Conservation (phyloP, 2,113 vertebrate species). For the Sitta europaea region DNA sequence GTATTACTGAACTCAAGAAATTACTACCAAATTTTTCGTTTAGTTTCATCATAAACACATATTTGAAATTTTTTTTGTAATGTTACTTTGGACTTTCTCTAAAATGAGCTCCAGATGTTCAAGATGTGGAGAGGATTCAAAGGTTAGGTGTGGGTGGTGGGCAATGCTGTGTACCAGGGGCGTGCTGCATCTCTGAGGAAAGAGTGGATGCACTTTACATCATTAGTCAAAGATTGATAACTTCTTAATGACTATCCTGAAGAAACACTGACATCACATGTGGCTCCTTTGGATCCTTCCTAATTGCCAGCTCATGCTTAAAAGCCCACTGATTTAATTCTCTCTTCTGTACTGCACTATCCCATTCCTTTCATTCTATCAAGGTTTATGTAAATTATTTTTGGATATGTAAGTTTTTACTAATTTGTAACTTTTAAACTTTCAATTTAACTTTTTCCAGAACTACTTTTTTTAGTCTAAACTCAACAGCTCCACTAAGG, state of each 20-base stretch:
- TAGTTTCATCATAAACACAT: background rate
- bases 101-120: background rate
- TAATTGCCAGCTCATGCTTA: background rate
- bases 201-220: background rate
- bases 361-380: background rate
- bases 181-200: background rate
- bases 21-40: background rate
- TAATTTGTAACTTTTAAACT: background rate
- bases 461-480: background rate
- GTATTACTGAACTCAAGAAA: background rate
- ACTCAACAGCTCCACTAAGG: rapidly evolving
- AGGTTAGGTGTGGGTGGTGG: background rate
- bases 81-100: background rate
- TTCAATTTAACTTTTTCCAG: background rate
- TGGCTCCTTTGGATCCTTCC: background rate
- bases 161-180: background rate
- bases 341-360: background rate
- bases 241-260: background rate
- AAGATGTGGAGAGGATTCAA: background rate
- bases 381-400: background rate
- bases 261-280: background rate
- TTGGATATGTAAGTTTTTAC: background rate
- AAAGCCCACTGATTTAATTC: background rate
- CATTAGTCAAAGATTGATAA: background rate
- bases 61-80: background rate